Conservation (phyloP, 1,140 invertebrate species). For the Coptotermes formosanus region DNA sequence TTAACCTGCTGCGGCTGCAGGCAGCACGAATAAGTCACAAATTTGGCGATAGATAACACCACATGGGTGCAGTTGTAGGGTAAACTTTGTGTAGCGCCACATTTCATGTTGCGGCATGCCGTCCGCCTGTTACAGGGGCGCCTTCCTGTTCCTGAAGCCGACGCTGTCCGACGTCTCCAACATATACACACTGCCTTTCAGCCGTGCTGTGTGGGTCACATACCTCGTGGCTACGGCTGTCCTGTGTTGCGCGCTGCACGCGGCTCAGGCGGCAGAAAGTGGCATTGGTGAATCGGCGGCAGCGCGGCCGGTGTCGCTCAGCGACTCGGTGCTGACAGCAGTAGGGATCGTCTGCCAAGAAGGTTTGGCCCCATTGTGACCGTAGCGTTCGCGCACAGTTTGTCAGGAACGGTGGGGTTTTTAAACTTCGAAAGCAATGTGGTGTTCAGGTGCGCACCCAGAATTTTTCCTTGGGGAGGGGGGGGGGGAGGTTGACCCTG, state of each 20-base stretch:
- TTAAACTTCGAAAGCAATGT: too few relatives aligned
- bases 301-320: neutral
- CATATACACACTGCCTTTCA: conserved; percentile 28
- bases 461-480: too few relatives aligned
- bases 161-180: conserved; percentile 27
- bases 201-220: neutral
- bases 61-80: too few relatives aligned
- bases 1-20: too few relatives aligned
- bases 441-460: too few relatives aligned
- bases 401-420: too few relatives aligned
- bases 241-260: neutral
- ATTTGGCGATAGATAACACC: too few relatives aligned
- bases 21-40: too few relatives aligned
- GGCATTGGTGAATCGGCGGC: neutral
- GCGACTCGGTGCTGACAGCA: neutral
- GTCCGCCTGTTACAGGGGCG: neutral
- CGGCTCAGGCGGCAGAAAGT: neutral
- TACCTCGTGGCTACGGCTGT: neutral
- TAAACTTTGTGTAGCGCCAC: too few relatives aligned
- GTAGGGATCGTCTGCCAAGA: conserved; percentile 12
- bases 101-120: too few relatives aligned
- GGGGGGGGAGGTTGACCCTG: too few relatives aligned
- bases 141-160: conserved; percentile 25
- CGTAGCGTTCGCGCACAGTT: too few relatives aligned
- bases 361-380: neutral